These are phyloP conservation scores for Halesus radiatus DNA, from an alignment of 1,140 invertebrate genomes.

Conservation along the genomic window DNA sequence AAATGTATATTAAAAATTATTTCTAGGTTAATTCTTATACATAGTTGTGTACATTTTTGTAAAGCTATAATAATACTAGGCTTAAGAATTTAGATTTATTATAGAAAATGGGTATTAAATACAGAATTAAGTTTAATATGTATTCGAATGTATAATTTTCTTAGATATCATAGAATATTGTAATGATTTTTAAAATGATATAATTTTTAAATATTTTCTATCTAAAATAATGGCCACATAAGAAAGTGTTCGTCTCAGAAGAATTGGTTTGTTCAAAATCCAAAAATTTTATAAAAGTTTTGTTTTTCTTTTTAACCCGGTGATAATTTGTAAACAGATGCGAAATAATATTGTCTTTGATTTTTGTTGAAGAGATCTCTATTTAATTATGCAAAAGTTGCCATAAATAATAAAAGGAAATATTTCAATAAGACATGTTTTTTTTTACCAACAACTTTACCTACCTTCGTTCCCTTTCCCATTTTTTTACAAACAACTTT, in stretches of 20 bases:
- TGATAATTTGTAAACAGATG: constrained; percentile 20
- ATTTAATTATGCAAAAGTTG: constrained; percentile 45
- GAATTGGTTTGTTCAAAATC: not conserved
- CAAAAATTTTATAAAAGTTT: constrained; percentile 5
- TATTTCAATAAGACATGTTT: constrained; percentile 31
- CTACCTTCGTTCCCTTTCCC: not conserved
- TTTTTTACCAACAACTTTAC: not conserved
- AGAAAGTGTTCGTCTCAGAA: not conserved
- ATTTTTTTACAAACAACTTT: too few relatives aligned
- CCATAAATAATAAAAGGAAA: constrained; percentile 42
- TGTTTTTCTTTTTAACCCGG: constrained; percentile 2
- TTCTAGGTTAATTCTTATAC: not conserved
- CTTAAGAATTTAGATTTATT: constrained; percentile 15
- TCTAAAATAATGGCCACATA: constrained; percentile 27
- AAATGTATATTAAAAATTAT: not conserved
- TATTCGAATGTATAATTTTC: constrained; percentile 38
- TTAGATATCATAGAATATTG: not conserved
- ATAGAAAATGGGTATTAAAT: constrained; percentile 46
- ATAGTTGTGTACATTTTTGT: constrained; percentile 35
- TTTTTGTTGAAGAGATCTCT: constrained; percentile 42
- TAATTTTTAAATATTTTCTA: constrained; percentile 37
- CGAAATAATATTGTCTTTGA: constrained; percentile 16
- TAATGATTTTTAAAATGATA: constrained; percentile 29
- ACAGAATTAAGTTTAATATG: constrained; percentile 19
- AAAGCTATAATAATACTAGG: constrained; percentile 8